Evolutionary conservation across 2,113 vertebrate species (phyloP), one percentile per base, ranked within the genome.

Genomic region (Zosterops hypoxanthus): DNA sequence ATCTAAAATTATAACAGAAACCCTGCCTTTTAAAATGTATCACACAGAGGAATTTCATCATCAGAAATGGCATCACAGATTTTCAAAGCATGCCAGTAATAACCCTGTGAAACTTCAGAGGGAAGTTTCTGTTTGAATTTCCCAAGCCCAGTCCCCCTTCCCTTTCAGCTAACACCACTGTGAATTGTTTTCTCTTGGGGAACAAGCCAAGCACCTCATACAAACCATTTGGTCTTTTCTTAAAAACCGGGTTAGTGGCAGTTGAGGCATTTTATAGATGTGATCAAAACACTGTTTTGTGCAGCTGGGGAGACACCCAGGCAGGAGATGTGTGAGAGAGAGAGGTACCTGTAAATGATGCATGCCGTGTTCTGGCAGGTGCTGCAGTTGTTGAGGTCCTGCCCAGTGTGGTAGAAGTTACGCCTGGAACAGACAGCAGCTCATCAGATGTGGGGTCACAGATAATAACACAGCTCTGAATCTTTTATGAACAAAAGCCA

Each of bases 361-460:
- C 99, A 99, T 24, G 99, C 99, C 1, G 99, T 99, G 97, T 99
- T 99, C 98, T 99, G 99, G 70, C 99, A 99, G 92, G 99, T 99
- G 66, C 99, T 97, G 97, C 99, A 99, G 92, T 99, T 99, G 98
- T 99, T 99, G 88, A 99, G 99, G 96, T 99, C 99, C 97, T 99
- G 99, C 91, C 99, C 99, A 9, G 99, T 99, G 97, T 99, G 99
- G 90, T 99, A 99, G 92, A 98, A 99, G 98, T 99, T 99, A 59
- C 99, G 98, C 92, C 99, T 99, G 98, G 47, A 98, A 97, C 82
- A 98, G 68, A 97, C 86, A 98, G 88, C 80, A 95, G 44, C 11
- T 82, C 36, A 66, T 68, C 63, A 64, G 69, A 94, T 34, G 56
- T 36, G 26, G 39, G 14, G 63, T 75, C 88, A 64, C 1, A 23